phyloP scores from a whole-genome alignment of 2,888 invertebrate genomes.

The Diaphora mendica region DNA sequence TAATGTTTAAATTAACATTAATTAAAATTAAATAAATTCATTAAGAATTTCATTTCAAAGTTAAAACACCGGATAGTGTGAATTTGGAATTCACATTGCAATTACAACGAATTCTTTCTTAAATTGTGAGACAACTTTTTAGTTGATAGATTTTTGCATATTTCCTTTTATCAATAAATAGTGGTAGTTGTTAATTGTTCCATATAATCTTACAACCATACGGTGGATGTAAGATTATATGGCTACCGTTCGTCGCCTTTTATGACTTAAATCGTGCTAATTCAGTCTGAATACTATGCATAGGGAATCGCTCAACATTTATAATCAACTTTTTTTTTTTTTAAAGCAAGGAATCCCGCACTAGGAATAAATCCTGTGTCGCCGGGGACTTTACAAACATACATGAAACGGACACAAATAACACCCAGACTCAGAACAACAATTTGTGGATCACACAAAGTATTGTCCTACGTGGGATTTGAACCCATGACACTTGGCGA shows the following conservation, averaged over 20 bases:
- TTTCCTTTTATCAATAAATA: background rate
- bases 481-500: no score
- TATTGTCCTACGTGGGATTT: no score
- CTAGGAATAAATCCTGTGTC: no score
- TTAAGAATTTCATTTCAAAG: background rate
- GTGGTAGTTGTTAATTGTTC: background rate
- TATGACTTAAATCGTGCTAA: conserved; percentile 16
- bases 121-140: background rate
- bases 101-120: background rate
- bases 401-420: no score
- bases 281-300: conserved; percentile 14
- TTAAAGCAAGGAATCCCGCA: no score
- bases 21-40: background rate
- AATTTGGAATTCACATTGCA: background rate
- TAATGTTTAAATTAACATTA: background rate
- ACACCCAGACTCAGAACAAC: no score
- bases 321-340: no score
- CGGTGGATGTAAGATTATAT: no score
- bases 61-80: background rate
- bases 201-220: conserved; percentile 15
- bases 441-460: no score
- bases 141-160: conserved; percentile 14
- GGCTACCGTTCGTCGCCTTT: conserved; percentile 15
- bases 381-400: no score
- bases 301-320: conserved; percentile 5